Evolutionary conservation across 37 sponge, comb jelly and placozoan species (phyloP).

Genomic region (Chondrosia reniformis): DNA sequence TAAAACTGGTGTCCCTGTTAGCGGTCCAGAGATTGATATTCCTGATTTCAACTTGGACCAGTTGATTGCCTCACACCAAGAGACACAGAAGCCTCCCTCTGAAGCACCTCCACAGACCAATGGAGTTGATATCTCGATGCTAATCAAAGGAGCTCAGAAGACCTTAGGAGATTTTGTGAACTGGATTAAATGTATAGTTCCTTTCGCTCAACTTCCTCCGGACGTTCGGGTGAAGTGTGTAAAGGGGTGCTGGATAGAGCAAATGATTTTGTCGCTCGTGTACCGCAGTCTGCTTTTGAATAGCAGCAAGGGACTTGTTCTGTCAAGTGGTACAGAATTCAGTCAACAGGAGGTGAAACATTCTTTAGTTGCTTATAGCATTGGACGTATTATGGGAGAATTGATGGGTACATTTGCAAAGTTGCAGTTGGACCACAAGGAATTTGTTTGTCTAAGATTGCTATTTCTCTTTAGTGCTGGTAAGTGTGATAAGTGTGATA

Average conservation of each 20-base stretch:
- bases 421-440: slow-evolving; percentile 82
- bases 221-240: slow-evolving; percentile 84
- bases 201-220: slow-evolving; percentile 62
- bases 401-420: slow-evolving; percentile 23
- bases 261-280: slow-evolving; percentile 38
- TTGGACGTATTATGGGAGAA: slow-evolving; percentile 18
- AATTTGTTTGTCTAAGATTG: slow-evolving; percentile 81
- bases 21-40: not conserved
- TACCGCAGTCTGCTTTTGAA: slow-evolving; percentile 15
- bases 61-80: not conserved
- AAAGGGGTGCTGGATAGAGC: slow-evolving; percentile 80
- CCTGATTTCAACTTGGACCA: not conserved
- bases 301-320: not conserved
- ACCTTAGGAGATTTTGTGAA: slow-evolving; percentile 59
- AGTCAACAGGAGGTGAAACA: not conserved
- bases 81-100: not conserved
- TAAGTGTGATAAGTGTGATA: too few relatives aligned
- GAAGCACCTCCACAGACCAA: not conserved
- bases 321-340: not conserved
- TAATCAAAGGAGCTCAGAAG: not conserved
- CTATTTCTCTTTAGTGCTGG: slow-evolving; percentile 90
- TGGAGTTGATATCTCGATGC: not conserved
- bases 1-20: too few relatives aligned
- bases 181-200: slow-evolving; percentile 87
- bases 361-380: not conserved